Conservation (phyloP, 2,888 invertebrate species). For the Tetramorium bicarinatum region DNA sequence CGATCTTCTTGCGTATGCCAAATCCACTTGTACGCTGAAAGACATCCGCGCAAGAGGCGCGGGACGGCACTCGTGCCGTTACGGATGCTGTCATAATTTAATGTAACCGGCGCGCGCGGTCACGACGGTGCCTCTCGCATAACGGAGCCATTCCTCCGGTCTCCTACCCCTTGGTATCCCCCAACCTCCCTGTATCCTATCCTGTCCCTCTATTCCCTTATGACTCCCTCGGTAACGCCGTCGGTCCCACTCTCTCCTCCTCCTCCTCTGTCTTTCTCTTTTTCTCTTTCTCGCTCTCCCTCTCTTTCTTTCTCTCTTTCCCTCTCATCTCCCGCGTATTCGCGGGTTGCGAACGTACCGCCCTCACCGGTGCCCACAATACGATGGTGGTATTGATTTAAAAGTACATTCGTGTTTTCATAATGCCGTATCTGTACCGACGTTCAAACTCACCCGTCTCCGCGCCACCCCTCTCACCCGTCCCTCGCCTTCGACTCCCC, state of each 20-base stretch:
- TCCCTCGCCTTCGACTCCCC: constrained; percentile 44
- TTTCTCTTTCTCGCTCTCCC: constrained; percentile 63
- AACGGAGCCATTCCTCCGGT: constrained; percentile 54
- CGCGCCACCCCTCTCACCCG: constrained; percentile 21
- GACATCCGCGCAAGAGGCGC: constrained; percentile 7
- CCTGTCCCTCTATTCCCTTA: constrained; percentile 54
- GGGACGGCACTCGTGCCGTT: constrained; percentile 15
- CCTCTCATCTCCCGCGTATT: constrained; percentile 77
- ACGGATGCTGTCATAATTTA: constrained; percentile 43
- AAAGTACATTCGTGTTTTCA: constrained; percentile 87
- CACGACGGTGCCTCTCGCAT: constrained; percentile 40
- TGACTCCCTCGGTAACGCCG: constrained; percentile 74
- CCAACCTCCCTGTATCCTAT: constrained; percentile 57
- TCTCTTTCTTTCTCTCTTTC: constrained; percentile 69
- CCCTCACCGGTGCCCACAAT: constrained; percentile 84
- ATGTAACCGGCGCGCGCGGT: constrained; percentile 32
- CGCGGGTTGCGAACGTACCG: constrained; percentile 76
- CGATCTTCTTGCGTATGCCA: constrained; percentile 26
- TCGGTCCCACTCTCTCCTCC: constrained; percentile 68
- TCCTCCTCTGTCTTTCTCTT: constrained; percentile 75
- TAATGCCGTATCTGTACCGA: constrained; percentile 86
- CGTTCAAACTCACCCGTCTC: constrained; percentile 81
- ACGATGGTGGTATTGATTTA: constrained; percentile 87
- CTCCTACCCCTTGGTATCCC: constrained; percentile 60
- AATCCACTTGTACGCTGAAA: constrained; percentile 15